Conservation (phyloP, 2,113 vertebrate genomes). For the Perca flavescens region DNA sequence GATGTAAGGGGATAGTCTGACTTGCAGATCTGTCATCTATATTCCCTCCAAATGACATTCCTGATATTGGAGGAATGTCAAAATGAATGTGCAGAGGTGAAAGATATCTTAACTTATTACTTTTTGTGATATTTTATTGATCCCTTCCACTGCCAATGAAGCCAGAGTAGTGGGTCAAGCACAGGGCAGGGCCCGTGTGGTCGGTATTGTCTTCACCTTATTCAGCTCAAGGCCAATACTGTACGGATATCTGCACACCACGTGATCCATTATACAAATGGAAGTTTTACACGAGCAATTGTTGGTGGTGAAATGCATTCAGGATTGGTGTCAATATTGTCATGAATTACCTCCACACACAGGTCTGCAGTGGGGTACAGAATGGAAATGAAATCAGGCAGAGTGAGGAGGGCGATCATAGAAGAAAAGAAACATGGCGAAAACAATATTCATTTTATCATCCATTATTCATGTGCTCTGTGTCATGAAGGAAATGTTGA, state of each 20-base stretch:
- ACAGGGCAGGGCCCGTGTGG: conserved; percentile 22
- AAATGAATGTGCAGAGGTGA: conserved; percentile 17
- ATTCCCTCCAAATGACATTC: conserved; percentile 12
- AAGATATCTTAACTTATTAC: conserved; percentile 10
- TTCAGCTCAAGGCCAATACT: conserved; percentile 46
- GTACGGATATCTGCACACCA: conserved; percentile 12
- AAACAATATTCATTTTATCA: conserved; percentile 40
- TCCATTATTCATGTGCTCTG: conserved; percentile 45
- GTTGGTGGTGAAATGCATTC: conserved; percentile 29
- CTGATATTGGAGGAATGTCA: conserved; percentile 17
- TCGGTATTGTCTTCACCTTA: conserved; percentile 48
- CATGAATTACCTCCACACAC: conserved; percentile 25
- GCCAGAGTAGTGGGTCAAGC: conserved; percentile 21
- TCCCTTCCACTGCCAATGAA: not conserved
- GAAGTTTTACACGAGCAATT: conserved; percentile 32
- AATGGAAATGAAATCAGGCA: conserved; percentile 31
- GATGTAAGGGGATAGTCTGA: conserved; percentile 15
- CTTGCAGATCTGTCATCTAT: conserved; percentile 11
- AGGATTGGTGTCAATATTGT: conserved; percentile 35
- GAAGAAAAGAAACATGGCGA: conserved; percentile 19
- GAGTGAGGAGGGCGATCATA: not conserved
- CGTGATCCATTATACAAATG: conserved; percentile 35
- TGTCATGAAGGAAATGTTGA: conserved; percentile 17
- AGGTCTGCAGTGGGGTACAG: not conserved
- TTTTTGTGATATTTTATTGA: conserved; percentile 31